A percentile compares a stretch with the other conserved stretches of the same genome.
Conservation (phyloP, 2,888 invertebrate species). For the Tubulanus polymorphus region DNA sequence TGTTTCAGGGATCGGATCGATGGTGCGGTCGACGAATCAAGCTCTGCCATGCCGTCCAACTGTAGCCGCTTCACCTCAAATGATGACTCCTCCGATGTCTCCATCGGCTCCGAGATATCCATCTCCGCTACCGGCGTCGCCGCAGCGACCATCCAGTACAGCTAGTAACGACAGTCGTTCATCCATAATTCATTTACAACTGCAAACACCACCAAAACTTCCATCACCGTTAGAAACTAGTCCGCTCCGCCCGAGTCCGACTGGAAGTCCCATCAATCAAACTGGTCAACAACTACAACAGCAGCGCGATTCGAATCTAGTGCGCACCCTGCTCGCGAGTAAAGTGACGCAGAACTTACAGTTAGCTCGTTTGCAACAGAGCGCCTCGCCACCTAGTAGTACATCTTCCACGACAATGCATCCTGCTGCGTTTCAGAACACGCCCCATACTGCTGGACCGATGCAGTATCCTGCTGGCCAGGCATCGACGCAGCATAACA, state of each 20-base stretch:
- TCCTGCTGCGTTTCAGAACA: not conserved
- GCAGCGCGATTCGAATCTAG: constrained; percentile 72
- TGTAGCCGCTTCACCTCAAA: no score
- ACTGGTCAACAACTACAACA: no score
- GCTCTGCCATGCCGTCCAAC: no score
- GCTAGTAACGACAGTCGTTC: not conserved
- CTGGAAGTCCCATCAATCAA: not conserved
- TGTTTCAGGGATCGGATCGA: no score
- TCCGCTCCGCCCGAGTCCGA: not conserved
- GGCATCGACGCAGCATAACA: constrained; percentile 1
- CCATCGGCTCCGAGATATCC: constrained; percentile 1
- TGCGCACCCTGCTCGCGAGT: constrained; percentile 89
- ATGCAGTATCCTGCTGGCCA: not conserved
- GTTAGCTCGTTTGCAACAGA: constrained; percentile 8
- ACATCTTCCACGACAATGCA: not conserved
- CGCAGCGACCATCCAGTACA: not conserved
- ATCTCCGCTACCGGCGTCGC: not conserved
- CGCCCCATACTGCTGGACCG: not conserved
- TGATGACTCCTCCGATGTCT: constrained; percentile 1
- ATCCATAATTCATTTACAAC: not conserved
- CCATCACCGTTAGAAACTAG: not conserved
- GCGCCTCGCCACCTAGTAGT: not conserved
- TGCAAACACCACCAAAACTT: not conserved
- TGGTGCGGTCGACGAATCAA: no score
- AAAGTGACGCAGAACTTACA: constrained; percentile 59